phyloP scores from a whole-genome alignment of 2,888 invertebrate species.

The Andrena bicolor region DNA sequence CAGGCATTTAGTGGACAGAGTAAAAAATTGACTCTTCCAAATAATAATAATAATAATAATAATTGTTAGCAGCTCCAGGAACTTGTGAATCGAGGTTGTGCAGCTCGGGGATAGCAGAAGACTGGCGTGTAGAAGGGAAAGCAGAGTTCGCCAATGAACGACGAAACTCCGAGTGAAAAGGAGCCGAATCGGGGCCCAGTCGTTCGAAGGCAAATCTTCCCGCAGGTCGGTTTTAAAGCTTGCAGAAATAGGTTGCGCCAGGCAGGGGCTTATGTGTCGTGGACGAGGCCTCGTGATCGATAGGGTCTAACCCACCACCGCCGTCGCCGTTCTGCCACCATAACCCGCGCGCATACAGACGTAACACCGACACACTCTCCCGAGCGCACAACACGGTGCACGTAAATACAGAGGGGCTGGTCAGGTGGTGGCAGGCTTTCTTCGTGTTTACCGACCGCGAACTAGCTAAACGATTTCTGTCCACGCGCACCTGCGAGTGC shows the following conservation, averaged over 20 bases:
- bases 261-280: conserved; percentile 68
- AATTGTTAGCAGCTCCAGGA: too few species aligned
- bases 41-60: too few species aligned
- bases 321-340: conserved; percentile 51
- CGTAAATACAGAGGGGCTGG: conserved; percentile 55
- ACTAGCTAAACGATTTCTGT: conserved; percentile 45
- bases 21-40: too few species aligned
- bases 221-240: conserved; percentile 59
- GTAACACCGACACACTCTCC: conserved; percentile 66
- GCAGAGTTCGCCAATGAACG: neutral
- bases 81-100: too few species aligned
- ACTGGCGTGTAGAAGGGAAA: neutral
- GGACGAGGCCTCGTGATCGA: conserved; percentile 77
- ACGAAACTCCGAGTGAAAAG: conserved; percentile 29
- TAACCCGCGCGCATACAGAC: conserved; percentile 45
- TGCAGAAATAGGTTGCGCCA: conserved; percentile 73
- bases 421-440: conserved; percentile 35
- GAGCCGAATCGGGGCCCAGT: neutral
- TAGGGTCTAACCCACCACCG: conserved; percentile 73
- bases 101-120: too few species aligned
- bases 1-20: too few species aligned
- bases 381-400: conserved; percentile 58
- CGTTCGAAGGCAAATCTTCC: conserved; percentile 25
- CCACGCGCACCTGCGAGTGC: neutral
- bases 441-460: conserved; percentile 50